Conservation (phyloP, 2,113 vertebrate species). For the Alosa alosa region DNA sequence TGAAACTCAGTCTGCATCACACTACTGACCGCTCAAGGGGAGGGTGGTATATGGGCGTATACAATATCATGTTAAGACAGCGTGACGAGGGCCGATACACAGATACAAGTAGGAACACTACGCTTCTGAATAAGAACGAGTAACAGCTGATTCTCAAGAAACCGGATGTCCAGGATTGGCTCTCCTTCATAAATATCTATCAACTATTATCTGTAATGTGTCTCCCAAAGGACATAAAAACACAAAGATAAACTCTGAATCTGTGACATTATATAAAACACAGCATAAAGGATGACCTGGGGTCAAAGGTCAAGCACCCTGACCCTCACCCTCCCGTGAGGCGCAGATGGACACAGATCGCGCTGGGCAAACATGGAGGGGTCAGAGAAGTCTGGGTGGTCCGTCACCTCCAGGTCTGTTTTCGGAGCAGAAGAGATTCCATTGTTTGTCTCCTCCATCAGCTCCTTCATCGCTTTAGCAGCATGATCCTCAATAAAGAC, state of each 20-base stretch:
- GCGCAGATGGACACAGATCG: not conserved
- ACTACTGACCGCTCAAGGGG: not conserved
- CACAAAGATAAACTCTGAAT: not conserved
- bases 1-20: constrained; percentile 20
- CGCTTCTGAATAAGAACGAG: too few relatives aligned
- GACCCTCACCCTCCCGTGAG: not conserved
- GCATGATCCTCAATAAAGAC: too few relatives aligned
- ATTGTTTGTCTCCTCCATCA: not conserved
- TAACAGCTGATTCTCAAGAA: not conserved
- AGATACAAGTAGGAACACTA: not conserved
- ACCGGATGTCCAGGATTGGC: not conserved
- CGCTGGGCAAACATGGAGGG: not conserved
- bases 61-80: not conserved
- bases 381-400: not conserved
- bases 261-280: not conserved
- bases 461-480: too few relatives aligned
- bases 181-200: not conserved
- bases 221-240: not conserved
- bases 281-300: not conserved
- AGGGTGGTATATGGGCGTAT: too few relatives aligned
- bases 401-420: not conserved
- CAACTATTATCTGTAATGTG: not conserved
- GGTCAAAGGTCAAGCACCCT: not conserved
- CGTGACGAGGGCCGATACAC: not conserved
- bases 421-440: not conserved